Evolutionary conservation across 2,888 invertebrate genomes (phyloP).

Genomic region (Hofmannophila pseudospretella): DNA sequence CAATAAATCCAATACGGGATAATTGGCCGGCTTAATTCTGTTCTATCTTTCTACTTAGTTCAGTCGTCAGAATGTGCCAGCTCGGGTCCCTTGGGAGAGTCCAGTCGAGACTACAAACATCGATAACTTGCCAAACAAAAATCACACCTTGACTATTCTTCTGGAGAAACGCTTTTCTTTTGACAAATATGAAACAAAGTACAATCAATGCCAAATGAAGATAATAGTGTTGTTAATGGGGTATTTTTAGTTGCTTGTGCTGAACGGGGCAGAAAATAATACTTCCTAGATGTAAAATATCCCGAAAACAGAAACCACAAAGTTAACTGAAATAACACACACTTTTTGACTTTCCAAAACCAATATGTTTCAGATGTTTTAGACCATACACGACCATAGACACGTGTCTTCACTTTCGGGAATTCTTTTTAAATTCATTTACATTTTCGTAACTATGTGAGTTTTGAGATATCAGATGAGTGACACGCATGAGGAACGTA

Average conservation of each 20-base stretch:
- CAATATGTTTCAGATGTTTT: no score
- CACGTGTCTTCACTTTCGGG: no score
- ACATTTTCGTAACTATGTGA: no score
- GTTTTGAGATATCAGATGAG: no score
- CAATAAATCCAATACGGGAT: slow-evolving; percentile 79
- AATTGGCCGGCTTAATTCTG: slow-evolving; percentile 78
- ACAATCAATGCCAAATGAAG: slow-evolving; percentile 49
- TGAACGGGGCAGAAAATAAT: slow-evolving; percentile 16
- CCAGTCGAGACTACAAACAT: slow-evolving; percentile 64
- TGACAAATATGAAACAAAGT: slow-evolving; percentile 35
- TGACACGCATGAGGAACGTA: slow-evolving; percentile 46
- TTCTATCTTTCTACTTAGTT: slow-evolving; percentile 79
- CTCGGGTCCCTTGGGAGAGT: slow-evolving; percentile 72
- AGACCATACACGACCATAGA: no score
- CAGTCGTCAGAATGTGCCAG: slow-evolving; percentile 78
- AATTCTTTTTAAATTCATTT: no score
- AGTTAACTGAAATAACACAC: no score
- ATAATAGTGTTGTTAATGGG: slow-evolving; percentile 60
- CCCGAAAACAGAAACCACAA: no score
- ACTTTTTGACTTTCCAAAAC: no score
- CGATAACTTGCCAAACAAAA: slow-evolving; percentile 50
- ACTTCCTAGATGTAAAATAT: no score
- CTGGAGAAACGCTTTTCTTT: slow-evolving; percentile 50
- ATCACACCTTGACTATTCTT: slow-evolving; percentile 39
- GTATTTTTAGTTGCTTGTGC: slow-evolving; percentile 49